Percentiles rank a stretch among this genome's conserved stretches.
These are phyloP conservation scores for Monomorium pharaonis DNA, from an alignment of 1,140 invertebrate genomes.

Conservation along the genomic window DNA sequence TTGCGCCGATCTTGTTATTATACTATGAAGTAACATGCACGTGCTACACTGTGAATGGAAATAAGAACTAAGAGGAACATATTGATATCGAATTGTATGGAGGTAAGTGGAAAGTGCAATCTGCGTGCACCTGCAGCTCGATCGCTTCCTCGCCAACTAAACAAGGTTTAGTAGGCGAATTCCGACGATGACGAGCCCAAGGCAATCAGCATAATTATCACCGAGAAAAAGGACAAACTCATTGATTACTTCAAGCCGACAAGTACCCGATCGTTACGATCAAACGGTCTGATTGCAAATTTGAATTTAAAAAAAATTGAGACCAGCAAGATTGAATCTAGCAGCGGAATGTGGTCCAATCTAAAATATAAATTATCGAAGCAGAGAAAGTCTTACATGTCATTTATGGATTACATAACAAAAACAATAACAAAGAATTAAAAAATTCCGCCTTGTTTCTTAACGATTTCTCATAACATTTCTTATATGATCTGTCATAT, in stretches of 20 bases:
- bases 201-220: constrained; percentile 15
- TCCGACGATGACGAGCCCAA: background rate
- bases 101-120: constrained; percentile 54
- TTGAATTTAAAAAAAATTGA: background rate
- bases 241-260: constrained; percentile 13
- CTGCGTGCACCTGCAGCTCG: constrained; percentile 58
- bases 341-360: background rate
- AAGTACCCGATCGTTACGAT: constrained; percentile 7
- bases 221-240: background rate
- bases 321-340: background rate
- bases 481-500: no score
- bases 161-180: constrained; percentile 52
- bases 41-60: constrained; percentile 47
- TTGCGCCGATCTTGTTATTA: background rate
- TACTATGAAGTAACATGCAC: constrained; percentile 38
- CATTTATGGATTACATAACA: background rate
- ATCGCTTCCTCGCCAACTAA: constrained; percentile 49
- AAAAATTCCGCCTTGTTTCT: background rate
- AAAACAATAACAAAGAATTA: no score
- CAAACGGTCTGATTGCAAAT: background rate
- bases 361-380: background rate
- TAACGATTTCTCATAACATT: background rate
- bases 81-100: constrained; percentile 36
- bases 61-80: constrained; percentile 45
- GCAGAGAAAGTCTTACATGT: background rate